These are phyloP conservation scores for Drepana falcataria DNA, from an alignment of 2,888 invertebrate species.

Conservation along the genomic window DNA sequence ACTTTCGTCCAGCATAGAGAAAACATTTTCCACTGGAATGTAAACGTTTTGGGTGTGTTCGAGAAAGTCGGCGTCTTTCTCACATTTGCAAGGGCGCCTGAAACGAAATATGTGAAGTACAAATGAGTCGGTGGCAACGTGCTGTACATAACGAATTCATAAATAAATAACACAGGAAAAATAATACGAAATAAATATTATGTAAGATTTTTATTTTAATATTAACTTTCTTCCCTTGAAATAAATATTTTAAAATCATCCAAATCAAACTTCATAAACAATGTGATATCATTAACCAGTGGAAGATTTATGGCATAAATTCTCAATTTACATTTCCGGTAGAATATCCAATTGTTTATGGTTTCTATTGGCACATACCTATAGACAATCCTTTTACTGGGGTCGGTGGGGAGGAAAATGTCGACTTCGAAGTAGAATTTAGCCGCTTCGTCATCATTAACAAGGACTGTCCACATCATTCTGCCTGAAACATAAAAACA, in stretches of 20 bases:
- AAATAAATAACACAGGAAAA: neutral
- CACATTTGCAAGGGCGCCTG: constrained; percentile 74
- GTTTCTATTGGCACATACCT: constrained; percentile 37
- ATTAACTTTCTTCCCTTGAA: constrained; percentile 26
- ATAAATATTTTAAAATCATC: constrained; percentile 36
- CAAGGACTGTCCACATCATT: constrained; percentile 77
- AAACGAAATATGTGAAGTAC: constrained; percentile 14
- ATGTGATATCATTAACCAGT: constrained; percentile 44
- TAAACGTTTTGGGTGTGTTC: constrained; percentile 75
- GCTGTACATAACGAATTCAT: neutral
- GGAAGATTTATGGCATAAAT: constrained; percentile 32
- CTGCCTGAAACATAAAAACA: constrained; percentile 46
- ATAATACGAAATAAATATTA: no score
- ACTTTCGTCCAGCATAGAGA: constrained; percentile 70
- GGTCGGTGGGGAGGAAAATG: constrained; percentile 61
- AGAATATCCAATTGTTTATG: constrained; percentile 8
- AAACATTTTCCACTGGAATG: constrained; percentile 75
- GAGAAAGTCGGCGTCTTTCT: constrained; percentile 72
- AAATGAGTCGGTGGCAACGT: neutral
- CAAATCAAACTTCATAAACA: constrained; percentile 41
- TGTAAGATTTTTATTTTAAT: constrained; percentile 6
- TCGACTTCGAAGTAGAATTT: constrained; percentile 73
- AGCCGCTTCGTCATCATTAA: constrained; percentile 66
- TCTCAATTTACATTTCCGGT: constrained; percentile 10
- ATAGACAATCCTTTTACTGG: constrained; percentile 70